These are phyloP conservation scores for Thereva unica DNA, from an alignment of 2,888 invertebrate species.

Conservation along the genomic window DNA sequence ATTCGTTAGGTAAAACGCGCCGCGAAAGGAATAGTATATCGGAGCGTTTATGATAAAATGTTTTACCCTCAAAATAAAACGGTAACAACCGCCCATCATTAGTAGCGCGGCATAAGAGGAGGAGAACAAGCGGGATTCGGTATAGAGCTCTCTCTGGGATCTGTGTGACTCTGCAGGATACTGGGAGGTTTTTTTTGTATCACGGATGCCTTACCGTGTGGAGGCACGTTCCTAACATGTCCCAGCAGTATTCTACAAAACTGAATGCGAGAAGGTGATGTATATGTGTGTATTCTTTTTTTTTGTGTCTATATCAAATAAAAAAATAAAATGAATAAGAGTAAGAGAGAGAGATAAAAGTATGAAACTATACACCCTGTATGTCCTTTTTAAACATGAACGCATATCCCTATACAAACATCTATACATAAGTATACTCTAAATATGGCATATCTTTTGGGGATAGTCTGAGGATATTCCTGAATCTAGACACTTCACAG, in stretches of 20 bases:
- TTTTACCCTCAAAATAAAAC: conserved; percentile 26
- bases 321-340: too few species aligned
- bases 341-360: too few species aligned
- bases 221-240: background rate
- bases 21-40: too few species aligned
- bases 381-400: too few species aligned
- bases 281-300: too few species aligned
- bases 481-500: conserved; percentile 21
- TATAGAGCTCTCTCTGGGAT: conserved; percentile 16
- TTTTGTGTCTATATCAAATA: too few species aligned
- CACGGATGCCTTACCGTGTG: background rate
- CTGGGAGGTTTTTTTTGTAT: conserved; percentile 5
- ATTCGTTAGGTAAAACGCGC: too few species aligned
- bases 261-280: too few species aligned
- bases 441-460: background rate
- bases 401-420: background rate
- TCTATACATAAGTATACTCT: conserved; percentile 12
- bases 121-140: conserved; percentile 3
- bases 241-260: background rate
- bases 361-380: too few species aligned
- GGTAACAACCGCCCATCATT: conserved; percentile 17
- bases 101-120: too few species aligned
- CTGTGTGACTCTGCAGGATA: conserved; percentile 22
- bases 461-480: conserved; percentile 18
- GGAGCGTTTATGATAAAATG: conserved; percentile 24